These are phyloP conservation scores for Neosilurus mollespiculum DNA, from an alignment of 2,797 vertebrate species.

Conservation along the genomic window DNA sequence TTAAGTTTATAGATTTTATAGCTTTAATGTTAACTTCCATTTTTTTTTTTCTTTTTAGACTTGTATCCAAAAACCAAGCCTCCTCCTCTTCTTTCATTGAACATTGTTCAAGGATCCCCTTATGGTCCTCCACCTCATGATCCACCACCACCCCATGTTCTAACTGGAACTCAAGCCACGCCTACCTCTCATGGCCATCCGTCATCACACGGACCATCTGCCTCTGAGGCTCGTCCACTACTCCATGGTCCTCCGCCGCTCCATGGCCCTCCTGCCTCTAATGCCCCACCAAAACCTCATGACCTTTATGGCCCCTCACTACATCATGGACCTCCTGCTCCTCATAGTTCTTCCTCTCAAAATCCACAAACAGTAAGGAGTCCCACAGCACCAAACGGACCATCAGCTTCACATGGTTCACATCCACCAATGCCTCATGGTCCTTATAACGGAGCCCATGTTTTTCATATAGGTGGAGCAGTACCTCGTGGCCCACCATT, in stretches of 20 bases:
- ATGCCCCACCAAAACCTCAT: slow-evolving; percentile 40
- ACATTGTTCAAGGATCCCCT: slow-evolving; percentile 63
- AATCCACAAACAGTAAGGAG: slow-evolving; percentile 4
- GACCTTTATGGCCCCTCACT: background rate
- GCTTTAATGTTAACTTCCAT: too few relatives aligned
- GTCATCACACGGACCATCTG: background rate
- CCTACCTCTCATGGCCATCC: slow-evolving; percentile 12
- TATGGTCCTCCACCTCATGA: slow-evolving; percentile 51
- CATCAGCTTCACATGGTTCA: background rate
- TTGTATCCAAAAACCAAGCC: slow-evolving; percentile 72
- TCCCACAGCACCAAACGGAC: slow-evolving; percentile 46
- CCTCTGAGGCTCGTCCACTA: background rate
- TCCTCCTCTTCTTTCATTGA: slow-evolving; percentile 69
- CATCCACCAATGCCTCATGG: slow-evolving; percentile 5
- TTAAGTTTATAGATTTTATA: background rate
- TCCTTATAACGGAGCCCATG: slow-evolving; percentile 50
- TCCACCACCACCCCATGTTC: slow-evolving; percentile 36
- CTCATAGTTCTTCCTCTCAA: slow-evolving; percentile 48
- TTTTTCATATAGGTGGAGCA: slow-evolving; percentile 41
- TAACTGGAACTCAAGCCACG: slow-evolving; percentile 2
- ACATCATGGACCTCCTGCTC: background rate
- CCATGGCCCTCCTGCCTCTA: slow-evolving; percentile 11
- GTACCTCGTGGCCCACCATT: slow-evolving; percentile 25
- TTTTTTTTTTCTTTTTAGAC: slow-evolving; percentile 52
- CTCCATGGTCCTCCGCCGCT: slow-evolving; percentile 49